A percentile compares a stretch with the other conserved stretches of the same genome.
Evolutionary conservation across 2,888 invertebrate genomes (phyloP).

Genomic region (Agriopis leucophaearia): DNA sequence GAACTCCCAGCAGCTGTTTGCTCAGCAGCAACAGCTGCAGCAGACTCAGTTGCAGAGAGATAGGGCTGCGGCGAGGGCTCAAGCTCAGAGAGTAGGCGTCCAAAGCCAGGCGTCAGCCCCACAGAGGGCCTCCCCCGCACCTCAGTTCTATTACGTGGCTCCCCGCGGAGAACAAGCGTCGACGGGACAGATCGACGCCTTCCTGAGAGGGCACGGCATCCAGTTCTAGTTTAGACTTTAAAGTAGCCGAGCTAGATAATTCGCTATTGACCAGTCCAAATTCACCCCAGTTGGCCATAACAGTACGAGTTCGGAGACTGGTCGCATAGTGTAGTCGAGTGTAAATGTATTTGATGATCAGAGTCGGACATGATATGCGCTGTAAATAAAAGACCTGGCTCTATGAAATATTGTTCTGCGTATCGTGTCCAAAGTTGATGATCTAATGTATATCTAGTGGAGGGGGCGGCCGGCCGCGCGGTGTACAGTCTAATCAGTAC

Average conservation of each 20-base stretch:
- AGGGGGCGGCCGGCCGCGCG: conserved; percentile 55
- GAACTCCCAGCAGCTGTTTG: conserved; percentile 88
- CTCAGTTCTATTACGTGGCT: conserved; percentile 88
- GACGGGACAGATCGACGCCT: conserved; percentile 92
- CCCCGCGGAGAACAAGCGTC: conserved; percentile 83
- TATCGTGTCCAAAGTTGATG: conserved; percentile 23
- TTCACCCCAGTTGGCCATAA: conserved; percentile 64
- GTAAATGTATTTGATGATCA: conserved; percentile 51
- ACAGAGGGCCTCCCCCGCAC: conserved; percentile 56
- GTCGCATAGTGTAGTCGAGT: conserved; percentile 61
- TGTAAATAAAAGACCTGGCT: neutral
- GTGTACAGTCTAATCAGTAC: conserved; percentile 83
- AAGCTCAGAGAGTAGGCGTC: conserved; percentile 73
- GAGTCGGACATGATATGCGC: conserved; percentile 23
- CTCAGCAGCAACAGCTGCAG: conserved; percentile 89
- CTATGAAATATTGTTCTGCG: neutral
- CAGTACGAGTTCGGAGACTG: conserved; percentile 61
- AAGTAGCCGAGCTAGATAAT: conserved; percentile 64
- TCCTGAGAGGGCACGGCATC: conserved; percentile 90
- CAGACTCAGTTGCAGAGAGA: conserved; percentile 88
- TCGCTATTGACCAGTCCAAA: conserved; percentile 57
- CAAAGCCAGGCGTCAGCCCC: conserved; percentile 67
- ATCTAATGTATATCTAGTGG: conserved; percentile 25
- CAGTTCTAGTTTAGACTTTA: conserved; percentile 81
- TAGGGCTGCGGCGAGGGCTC: conserved; percentile 83